phyloP scores from a whole-genome alignment of 2,797 vertebrate genomes.

The Rhyacichthys aspro region DNA sequence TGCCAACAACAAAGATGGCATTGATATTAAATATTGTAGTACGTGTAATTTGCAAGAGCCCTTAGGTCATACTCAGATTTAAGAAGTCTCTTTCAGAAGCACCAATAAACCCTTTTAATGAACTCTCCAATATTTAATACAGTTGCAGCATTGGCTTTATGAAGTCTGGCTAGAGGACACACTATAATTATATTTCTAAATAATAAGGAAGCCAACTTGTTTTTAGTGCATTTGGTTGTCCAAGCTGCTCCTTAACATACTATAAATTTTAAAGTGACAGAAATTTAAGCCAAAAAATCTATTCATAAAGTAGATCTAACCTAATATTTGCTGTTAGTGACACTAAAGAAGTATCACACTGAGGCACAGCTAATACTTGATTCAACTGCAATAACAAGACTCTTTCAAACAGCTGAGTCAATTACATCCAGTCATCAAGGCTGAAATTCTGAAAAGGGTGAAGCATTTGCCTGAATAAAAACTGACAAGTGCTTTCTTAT shows the following conservation, averaged over 20 bases:
- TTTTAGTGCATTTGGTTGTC: slow-evolving; percentile 50
- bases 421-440: background rate
- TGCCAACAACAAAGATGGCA: slow-evolving; percentile 55
- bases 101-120: slow-evolving; percentile 67
- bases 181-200: slow-evolving; percentile 64
- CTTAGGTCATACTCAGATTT: slow-evolving; percentile 52
- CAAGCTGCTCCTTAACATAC: slow-evolving; percentile 29
- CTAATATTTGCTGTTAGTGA: slow-evolving; percentile 3
- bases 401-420: background rate
- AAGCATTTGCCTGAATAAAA: too few relatives aligned
- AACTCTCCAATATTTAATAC: slow-evolving; percentile 67
- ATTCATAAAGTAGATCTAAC: slow-evolving; percentile 7
- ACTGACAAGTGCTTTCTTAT: too few relatives aligned
- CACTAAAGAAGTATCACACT: slow-evolving; percentile 10
- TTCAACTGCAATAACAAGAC: background rate
- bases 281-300: slow-evolving; percentile 20
- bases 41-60: slow-evolving; percentile 58
- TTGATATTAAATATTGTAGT: slow-evolving; percentile 62
- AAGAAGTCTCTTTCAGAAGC: slow-evolving; percentile 45
- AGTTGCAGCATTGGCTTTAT: slow-evolving; percentile 52
- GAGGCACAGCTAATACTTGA: background rate
- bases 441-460: background rate
- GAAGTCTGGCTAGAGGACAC: slow-evolving; percentile 63
- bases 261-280: slow-evolving; percentile 28
- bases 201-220: slow-evolving; percentile 57